Conservation (phyloP, 1,140 invertebrate species). For the Ruditapes philippinarum region DNA sequence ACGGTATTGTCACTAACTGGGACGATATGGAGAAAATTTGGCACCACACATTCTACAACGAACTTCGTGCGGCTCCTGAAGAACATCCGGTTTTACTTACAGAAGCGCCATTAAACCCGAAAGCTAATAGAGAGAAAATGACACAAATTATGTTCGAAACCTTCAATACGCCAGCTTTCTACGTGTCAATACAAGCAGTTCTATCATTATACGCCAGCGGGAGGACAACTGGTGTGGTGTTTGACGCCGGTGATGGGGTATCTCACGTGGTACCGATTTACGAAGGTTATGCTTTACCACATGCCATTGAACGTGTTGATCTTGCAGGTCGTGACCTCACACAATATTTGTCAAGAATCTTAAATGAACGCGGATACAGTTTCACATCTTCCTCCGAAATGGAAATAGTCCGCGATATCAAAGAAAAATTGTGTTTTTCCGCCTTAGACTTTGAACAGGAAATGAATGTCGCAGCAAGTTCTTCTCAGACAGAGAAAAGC, state of each 20-base stretch:
- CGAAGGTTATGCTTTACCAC: conserved; percentile 91
- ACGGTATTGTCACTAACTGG: no score
- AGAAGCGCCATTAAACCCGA: conserved; percentile 86
- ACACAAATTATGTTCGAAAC: conserved; percentile 58
- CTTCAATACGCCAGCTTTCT: conserved; percentile 94
- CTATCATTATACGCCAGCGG: conserved; percentile 96
- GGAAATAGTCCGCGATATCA: conserved; percentile 94
- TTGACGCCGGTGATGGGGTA: conserved; percentile 96
- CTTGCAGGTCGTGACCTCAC: conserved; percentile 97
- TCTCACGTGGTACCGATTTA: conserved; percentile 96
- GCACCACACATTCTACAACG: no score
- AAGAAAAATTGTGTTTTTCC: conserved; percentile 87
- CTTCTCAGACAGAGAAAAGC: conserved; percentile 71
- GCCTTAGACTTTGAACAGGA: conserved; percentile 91
- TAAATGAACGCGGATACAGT: conserved; percentile 98
- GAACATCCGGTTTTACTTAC: no score
- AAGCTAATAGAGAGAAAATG: conserved; percentile 89
- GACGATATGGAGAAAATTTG: no score
- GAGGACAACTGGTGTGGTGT: conserved; percentile 97
- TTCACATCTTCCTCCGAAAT: conserved; percentile 93
- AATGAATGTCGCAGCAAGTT: conserved; percentile 93
- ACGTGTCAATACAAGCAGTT: conserved; percentile 96
- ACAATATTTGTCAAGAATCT: conserved; percentile 97
- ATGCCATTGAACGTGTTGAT: conserved; percentile 95
- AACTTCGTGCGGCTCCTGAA: no score